Evolutionary conservation across 2,888 invertebrate genomes (phyloP).

Genomic region (Isotomurus palustris): DNA sequence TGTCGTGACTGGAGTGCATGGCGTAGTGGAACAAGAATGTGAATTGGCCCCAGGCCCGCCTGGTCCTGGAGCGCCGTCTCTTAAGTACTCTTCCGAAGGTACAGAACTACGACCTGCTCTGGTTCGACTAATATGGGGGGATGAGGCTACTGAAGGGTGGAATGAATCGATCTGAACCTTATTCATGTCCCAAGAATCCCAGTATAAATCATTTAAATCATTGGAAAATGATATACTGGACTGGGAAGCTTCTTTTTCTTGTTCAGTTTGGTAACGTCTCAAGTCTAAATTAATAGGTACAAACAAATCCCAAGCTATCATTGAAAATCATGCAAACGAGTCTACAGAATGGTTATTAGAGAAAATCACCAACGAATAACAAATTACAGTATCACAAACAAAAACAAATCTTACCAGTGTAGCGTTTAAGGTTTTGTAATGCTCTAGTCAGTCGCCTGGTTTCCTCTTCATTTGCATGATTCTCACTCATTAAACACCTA

Average conservation of each 20-base stretch:
- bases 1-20: conserved; percentile 43
- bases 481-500: conserved; percentile 63
- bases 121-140: conserved; percentile 48
- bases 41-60: conserved; percentile 18
- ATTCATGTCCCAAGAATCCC: conserved; percentile 88
- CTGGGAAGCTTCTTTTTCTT: conserved; percentile 12
- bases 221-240: conserved; percentile 16
- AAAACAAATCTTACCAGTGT: conserved; percentile 61
- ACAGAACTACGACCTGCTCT: conserved; percentile 57
- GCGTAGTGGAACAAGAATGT: conserved; percentile 42
- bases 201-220: conserved; percentile 59
- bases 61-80: conserved; percentile 42
- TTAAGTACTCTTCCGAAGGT: conserved; percentile 56
- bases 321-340: background rate
- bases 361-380: background rate
- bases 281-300: conserved; percentile 10
- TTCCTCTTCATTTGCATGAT: conserved; percentile 72
- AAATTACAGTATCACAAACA: background rate
- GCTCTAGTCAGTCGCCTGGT: conserved; percentile 74
- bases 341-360: background rate
- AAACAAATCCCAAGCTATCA: background rate
- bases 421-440: conserved; percentile 76
- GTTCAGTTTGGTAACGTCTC: conserved; percentile 15
- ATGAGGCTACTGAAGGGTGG: conserved; percentile 53
- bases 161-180: conserved; percentile 47